These are phyloP conservation scores for Atta colombica DNA, from an alignment of 1,140 invertebrate species.

Conservation along the genomic window DNA sequence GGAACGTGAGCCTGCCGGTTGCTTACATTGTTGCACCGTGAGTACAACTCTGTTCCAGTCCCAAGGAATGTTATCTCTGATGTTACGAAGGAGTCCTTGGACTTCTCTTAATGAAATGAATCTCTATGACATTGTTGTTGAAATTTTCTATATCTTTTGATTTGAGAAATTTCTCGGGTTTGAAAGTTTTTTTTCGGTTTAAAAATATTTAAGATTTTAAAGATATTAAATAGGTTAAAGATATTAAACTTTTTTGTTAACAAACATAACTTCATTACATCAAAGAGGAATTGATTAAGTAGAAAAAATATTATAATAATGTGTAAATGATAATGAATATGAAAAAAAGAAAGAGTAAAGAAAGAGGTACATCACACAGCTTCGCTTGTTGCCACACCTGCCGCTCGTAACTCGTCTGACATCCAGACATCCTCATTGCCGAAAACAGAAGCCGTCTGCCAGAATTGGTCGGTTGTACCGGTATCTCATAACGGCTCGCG, in stretches of 20 bases:
- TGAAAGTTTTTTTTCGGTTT: neutral
- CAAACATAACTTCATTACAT: neutral
- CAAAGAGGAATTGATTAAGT: slow-evolving; percentile 1
- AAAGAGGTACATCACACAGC: neutral
- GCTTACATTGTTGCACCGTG: slow-evolving; percentile 37
- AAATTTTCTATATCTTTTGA: neutral
- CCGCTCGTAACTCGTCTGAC: slow-evolving; percentile 70
- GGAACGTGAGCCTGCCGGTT: slow-evolving; percentile 37
- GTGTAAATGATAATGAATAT: neutral
- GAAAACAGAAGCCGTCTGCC: slow-evolving; percentile 71
- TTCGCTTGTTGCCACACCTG: slow-evolving; percentile 64
- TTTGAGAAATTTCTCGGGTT: neutral
- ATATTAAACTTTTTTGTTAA: neutral
- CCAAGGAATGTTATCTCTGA: neutral
- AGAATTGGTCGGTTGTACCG: slow-evolving; percentile 64
- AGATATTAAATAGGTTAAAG: neutral
- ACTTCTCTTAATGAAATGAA: neutral
- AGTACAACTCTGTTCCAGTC: slow-evolving; percentile 3
- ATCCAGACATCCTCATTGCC: slow-evolving; percentile 74
- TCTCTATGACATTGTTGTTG: neutral
- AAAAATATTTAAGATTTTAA: neutral
- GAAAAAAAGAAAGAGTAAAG: neutral
- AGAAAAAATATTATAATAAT: neutral
- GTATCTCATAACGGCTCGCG: slow-evolving; percentile 73
- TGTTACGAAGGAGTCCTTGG: neutral